Evolutionary conservation across 64 coral and sea anemone genomes (phyloP).

Genomic region (Actinia tenebrosa): DNA sequence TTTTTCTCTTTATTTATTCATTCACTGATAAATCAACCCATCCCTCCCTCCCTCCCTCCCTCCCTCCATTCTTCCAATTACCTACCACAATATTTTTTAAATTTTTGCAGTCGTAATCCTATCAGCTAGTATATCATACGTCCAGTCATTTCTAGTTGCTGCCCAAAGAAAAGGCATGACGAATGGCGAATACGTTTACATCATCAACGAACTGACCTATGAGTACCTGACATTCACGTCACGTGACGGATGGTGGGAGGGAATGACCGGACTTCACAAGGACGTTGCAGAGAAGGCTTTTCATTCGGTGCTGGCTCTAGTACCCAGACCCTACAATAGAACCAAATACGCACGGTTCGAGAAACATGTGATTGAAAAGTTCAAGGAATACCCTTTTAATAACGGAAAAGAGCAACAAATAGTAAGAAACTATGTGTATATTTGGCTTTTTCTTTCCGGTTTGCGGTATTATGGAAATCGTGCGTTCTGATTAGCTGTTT

Average conservation of each 20-base stretch:
- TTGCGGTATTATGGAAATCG: too few species aligned
- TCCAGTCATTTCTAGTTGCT: conserved; percentile 38
- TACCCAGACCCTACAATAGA: conserved; percentile 42
- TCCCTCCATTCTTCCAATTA: too few species aligned
- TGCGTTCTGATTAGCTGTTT: too few species aligned
- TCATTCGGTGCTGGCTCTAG: conserved; percentile 64
- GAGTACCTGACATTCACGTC: background rate
- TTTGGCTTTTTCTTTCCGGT: too few species aligned
- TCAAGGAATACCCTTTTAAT: background rate
- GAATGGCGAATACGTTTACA: conserved; percentile 74
- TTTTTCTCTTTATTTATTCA: too few species aligned
- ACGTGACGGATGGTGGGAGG: conserved; percentile 49
- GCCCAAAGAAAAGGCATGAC: conserved; percentile 54
- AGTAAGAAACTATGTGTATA: background rate
- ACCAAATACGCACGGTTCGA: conserved; percentile 35
- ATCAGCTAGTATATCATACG: conserved; percentile 28
- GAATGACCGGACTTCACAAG: conserved; percentile 7
- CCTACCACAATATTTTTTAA: background rate
- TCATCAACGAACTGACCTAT: conserved; percentile 52
- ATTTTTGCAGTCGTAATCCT: conserved; percentile 56
- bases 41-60: too few species aligned
- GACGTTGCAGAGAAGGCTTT: conserved; percentile 28
- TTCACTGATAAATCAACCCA: too few species aligned
- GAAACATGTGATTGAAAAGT: background rate
- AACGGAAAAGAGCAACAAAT: background rate